Percentiles rank a stretch among this genome's conserved stretches.
Evolutionary conservation across 2,888 invertebrate species (phyloP).

Genomic region (Orgyia antiqua): DNA sequence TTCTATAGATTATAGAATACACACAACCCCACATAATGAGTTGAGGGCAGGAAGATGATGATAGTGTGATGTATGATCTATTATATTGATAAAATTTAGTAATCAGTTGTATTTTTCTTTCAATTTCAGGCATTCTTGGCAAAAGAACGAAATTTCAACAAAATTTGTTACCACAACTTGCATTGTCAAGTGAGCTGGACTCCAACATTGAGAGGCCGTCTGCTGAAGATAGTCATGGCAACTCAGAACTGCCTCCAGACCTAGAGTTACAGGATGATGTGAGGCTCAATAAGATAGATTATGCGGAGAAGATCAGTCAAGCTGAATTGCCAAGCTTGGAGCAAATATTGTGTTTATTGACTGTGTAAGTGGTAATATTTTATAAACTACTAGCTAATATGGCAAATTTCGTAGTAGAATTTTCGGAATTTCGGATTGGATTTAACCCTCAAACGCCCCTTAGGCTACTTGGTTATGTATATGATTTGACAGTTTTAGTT

Average conservation of each 20-base stretch:
- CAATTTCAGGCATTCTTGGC: conserved; percentile 85
- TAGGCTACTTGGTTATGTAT: no score
- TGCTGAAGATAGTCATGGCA: conserved; percentile 68
- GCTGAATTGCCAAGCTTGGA: conserved; percentile 83
- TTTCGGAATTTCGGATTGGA: no score
- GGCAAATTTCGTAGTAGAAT: no score
- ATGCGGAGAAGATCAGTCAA: conserved; percentile 72
- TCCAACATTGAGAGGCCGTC: conserved; percentile 56
- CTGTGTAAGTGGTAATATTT: conserved; percentile 87
- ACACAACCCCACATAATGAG: no score
- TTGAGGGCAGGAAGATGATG: no score
- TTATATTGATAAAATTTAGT: no score
- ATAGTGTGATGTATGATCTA: no score
- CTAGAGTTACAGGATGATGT: conserved; percentile 91
- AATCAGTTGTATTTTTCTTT: no score
- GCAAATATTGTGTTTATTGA: conserved; percentile 87
- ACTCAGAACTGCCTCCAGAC: conserved; percentile 78
- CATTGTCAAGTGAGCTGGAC: conserved; percentile 80
- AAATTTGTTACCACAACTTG: conserved; percentile 88
- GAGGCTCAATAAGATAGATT: conserved; percentile 87
- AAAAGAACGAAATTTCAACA: conserved; percentile 94
- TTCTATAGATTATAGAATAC: no score
- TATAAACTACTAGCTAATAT: no score
- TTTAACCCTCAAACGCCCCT: no score
- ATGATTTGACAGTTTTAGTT: no score